Percentiles rank a stretch among this genome's conserved stretches.
Evolutionary conservation across 2,113 vertebrate genomes (phyloP).

Genomic region (Ovis canadensis): DNA sequence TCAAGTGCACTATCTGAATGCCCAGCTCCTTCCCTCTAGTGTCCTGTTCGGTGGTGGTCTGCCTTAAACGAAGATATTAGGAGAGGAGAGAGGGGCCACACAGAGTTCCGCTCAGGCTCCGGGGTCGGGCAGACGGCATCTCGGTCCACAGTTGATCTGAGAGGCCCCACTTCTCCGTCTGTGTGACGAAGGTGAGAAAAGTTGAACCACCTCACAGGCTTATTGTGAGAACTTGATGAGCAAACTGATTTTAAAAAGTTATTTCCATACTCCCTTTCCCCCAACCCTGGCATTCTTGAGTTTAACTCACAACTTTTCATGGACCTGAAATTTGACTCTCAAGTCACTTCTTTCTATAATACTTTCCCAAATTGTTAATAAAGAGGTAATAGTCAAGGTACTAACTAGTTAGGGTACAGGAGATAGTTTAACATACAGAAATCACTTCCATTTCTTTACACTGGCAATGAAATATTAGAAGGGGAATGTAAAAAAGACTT

Average conservation of each 20-base stretch:
- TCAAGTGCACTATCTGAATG: background rate
- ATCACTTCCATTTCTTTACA: background rate
- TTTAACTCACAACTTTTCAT: slow-evolving; percentile 4
- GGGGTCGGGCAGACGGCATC: background rate
- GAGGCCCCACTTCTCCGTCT: background rate
- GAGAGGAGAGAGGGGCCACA: background rate
- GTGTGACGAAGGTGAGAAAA: background rate
- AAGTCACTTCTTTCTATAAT: background rate
- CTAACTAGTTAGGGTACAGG: background rate
- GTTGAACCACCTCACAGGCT: background rate
- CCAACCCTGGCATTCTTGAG: background rate
- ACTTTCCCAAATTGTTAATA: background rate
- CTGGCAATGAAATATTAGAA: background rate
- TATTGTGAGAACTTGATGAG: background rate
- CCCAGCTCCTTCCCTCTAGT: background rate
- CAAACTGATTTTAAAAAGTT: background rate
- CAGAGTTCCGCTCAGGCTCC: fast-evolving
- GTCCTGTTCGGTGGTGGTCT: background rate
- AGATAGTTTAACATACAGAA: background rate
- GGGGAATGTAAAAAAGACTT: background rate
- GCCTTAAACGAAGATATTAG: background rate
- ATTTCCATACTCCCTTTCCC: background rate
- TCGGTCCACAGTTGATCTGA: background rate
- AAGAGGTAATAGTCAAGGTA: background rate
- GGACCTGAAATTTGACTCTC: background rate